These are phyloP conservation scores for Spongia lamella DNA, from an alignment of 37 sponge, comb jelly and placozoan genomes.

Conservation along the genomic window DNA sequence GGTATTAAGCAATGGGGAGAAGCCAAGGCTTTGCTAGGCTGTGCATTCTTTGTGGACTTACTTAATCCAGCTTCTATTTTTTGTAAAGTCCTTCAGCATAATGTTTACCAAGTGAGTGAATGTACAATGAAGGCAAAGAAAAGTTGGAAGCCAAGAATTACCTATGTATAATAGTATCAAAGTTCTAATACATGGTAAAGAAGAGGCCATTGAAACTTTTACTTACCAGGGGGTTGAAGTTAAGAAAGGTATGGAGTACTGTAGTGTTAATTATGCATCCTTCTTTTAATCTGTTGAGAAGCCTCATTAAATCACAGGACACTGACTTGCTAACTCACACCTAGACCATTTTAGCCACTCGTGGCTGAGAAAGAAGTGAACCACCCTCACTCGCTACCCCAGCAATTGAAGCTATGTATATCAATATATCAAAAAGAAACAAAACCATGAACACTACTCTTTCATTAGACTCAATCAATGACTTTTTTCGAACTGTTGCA, in stretches of 20 bases:
- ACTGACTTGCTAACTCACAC: slow-evolving; percentile 41
- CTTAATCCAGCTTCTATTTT: slow-evolving; percentile 38
- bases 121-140: slow-evolving; percentile 53
- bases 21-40: slow-evolving; percentile 23
- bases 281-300: slow-evolving; percentile 23
- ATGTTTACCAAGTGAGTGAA: slow-evolving; percentile 54
- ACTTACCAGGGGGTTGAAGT: slow-evolving; percentile 38
- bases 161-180: slow-evolving; percentile 53
- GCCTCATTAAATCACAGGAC: slow-evolving; percentile 43
- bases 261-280: background rate
- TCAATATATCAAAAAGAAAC: too few relatives aligned
- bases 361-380: slow-evolving; percentile 63
- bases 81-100: slow-evolving; percentile 37
- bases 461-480: too few relatives aligned
- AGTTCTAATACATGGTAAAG: slow-evolving; percentile 23
- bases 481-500: too few relatives aligned
- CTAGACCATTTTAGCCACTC: slow-evolving; percentile 55
- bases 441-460: too few relatives aligned
- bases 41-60: slow-evolving; percentile 48
- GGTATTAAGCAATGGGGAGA: slow-evolving; percentile 37
- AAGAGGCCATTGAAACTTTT: slow-evolving; percentile 3
- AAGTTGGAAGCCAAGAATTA: slow-evolving; percentile 12
- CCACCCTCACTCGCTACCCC: slow-evolving; percentile 29
- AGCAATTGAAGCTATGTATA: slow-evolving; percentile 36
- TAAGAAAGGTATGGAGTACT: slow-evolving; percentile 8